Evolutionary conservation across 2,888 invertebrate species (phyloP).

Genomic region (Acronicta alni): DNA sequence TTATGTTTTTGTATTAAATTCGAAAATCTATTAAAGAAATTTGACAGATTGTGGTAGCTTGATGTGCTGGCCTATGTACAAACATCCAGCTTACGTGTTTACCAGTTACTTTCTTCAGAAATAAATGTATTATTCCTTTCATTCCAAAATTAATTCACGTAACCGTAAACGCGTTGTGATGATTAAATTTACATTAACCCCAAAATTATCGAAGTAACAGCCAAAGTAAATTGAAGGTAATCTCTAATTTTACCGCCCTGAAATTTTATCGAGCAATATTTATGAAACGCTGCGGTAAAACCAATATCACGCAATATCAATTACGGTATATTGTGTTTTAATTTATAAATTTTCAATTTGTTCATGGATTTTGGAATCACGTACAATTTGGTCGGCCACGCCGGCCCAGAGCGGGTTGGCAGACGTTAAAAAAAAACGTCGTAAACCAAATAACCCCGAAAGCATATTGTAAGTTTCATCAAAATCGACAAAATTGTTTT

Average conservation of each 20-base stretch:
- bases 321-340: slow-evolving; percentile 54
- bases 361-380: not conserved
- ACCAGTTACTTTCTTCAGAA: slow-evolving; percentile 5
- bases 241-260: slow-evolving; percentile 42
- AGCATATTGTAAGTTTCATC: too few relatives aligned
- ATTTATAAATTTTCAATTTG: slow-evolving; percentile 22
- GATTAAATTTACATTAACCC: slow-evolving; percentile 52
- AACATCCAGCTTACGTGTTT: too few relatives aligned
- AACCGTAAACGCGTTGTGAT: slow-evolving; percentile 25
- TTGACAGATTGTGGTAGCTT: too few relatives aligned
- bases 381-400: not conserved
- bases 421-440: too few relatives aligned
- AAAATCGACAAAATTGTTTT: too few relatives aligned
- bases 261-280: slow-evolving; percentile 39
- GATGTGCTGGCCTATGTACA: too few relatives aligned
- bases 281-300: slow-evolving; percentile 41
- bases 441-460: too few relatives aligned
- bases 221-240: slow-evolving; percentile 45
- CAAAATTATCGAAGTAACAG: slow-evolving; percentile 46
- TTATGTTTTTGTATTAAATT: too few relatives aligned
- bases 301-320: slow-evolving; percentile 74
- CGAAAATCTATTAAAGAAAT: too few relatives aligned
- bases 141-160: slow-evolving; percentile 17
- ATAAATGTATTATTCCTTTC: slow-evolving; percentile 20
- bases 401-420: too few relatives aligned